A percentile compares a stretch with the other conserved stretches of the same genome.
Conservation (phyloP, 2,113 vertebrate species). For the Danionella cerebrum region DNA sequence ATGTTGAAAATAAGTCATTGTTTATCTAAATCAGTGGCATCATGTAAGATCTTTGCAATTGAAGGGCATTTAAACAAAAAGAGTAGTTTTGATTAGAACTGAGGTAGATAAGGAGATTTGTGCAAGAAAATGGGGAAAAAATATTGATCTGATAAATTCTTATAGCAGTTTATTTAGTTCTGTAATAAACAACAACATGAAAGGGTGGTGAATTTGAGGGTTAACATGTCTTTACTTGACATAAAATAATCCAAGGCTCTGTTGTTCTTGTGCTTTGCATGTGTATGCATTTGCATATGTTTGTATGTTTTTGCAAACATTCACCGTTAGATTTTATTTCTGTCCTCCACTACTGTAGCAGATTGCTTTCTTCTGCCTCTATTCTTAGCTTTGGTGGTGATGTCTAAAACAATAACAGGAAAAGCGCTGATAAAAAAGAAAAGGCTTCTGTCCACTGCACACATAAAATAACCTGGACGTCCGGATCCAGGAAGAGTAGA, state of each 20-base stretch:
- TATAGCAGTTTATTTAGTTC: no score
- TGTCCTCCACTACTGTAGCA: constrained; percentile 26
- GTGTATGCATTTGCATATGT: background rate
- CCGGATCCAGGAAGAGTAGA: background rate
- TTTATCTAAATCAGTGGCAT: no score
- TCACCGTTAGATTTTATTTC: constrained; percentile 1
- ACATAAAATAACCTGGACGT: background rate
- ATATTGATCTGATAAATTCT: no score
- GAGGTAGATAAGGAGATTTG: no score
- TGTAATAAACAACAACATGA: no score
- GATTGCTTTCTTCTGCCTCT: constrained; percentile 25
- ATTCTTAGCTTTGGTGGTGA: constrained; percentile 43
- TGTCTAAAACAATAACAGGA: constrained; percentile 38
- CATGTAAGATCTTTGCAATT: no score
- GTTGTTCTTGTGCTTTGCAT: background rate
- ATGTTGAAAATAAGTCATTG: no score
- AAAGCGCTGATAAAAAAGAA: background rate
- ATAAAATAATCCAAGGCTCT: background rate
- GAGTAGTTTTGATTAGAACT: no score
- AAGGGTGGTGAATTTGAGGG: no score
- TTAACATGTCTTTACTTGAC: no score
- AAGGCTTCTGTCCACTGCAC: background rate
- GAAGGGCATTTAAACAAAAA: no score
- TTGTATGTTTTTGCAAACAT: background rate
- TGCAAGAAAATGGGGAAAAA: no score